A percentile compares a stretch with the other conserved stretches of the same genome.
Evolutionary conservation across 2,888 invertebrate species (phyloP).

Genomic region (Cryptus viduatorius): DNA sequence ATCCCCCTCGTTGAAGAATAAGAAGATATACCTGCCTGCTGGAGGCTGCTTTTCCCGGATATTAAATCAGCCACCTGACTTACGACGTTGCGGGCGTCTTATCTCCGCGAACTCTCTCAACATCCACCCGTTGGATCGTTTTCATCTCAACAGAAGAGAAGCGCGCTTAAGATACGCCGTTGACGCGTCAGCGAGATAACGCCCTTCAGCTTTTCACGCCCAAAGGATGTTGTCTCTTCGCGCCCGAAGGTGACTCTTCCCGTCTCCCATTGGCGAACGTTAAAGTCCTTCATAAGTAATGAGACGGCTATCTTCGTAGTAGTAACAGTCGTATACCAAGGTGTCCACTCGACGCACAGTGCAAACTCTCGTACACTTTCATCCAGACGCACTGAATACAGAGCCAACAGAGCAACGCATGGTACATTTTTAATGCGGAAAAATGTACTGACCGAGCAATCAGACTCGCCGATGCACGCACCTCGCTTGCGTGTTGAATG

Average conservation of each 20-base stretch:
- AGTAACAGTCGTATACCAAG: neutral
- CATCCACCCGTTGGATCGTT: constrained; percentile 28
- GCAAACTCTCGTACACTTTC: constrained; percentile 58
- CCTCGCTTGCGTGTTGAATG: constrained; percentile 68
- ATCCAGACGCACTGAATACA: constrained; percentile 49
- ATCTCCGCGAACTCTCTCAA: constrained; percentile 38
- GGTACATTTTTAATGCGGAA: constrained; percentile 61
- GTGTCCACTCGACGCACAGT: constrained; percentile 13
- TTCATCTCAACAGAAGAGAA: constrained; percentile 15
- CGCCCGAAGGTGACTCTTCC: constrained; percentile 20
- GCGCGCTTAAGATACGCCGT: constrained; percentile 57
- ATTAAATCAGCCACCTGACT: constrained; percentile 68
- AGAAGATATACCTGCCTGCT: constrained; percentile 45
- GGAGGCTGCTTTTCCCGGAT: constrained; percentile 57
- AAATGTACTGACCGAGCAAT: constrained; percentile 65
- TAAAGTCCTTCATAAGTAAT: constrained; percentile 32
- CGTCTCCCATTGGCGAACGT: constrained; percentile 42
- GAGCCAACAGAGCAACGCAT: constrained; percentile 55
- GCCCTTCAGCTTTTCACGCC: constrained; percentile 52
- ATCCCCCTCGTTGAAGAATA: constrained; percentile 40
- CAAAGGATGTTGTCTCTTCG: constrained; percentile 62
- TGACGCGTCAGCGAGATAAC: constrained; percentile 63
- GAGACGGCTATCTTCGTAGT: neutral
- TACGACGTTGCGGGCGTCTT: constrained; percentile 64
- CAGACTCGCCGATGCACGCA: constrained; percentile 71